These are phyloP conservation scores for Tenthredo amoena DNA, from an alignment of 2,888 invertebrate species.

Conservation along the genomic window DNA sequence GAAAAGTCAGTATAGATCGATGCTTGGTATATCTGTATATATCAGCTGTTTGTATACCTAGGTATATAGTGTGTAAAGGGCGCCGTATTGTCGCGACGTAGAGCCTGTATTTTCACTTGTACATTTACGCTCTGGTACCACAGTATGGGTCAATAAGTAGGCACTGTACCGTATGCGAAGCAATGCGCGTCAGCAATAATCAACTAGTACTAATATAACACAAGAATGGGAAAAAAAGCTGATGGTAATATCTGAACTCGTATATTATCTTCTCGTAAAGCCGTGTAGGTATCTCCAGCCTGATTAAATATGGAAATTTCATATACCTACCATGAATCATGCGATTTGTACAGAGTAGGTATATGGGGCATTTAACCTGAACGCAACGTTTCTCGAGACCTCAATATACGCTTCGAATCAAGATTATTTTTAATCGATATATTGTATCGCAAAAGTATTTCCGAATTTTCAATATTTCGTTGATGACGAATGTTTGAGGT, in stretches of 20 bases:
- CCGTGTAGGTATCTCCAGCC: background rate
- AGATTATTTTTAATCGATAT: too few species aligned
- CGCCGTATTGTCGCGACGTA: constrained; percentile 38
- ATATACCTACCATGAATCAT: background rate
- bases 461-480: too few species aligned
- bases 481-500: too few species aligned
- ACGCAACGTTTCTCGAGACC: too few species aligned
- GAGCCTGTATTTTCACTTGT: constrained; percentile 29
- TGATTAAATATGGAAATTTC: background rate
- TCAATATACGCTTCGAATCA: too few species aligned
- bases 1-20: constrained; percentile 17
- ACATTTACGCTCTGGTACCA: background rate
- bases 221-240: constrained; percentile 25
- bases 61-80: constrained; percentile 25
- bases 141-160: constrained; percentile 10
- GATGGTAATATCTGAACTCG: constrained; percentile 4
- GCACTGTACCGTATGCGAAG: background rate
- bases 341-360: background rate
- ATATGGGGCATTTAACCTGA: too few species aligned
- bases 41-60: background rate
- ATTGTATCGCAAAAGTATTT: too few species aligned
- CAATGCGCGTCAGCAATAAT: constrained; percentile 23
- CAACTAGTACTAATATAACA: background rate
- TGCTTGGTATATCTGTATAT: background rate
- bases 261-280: constrained; percentile 10